Conservation (phyloP, 1,140 invertebrate species). For the Achroia grisella region DNA sequence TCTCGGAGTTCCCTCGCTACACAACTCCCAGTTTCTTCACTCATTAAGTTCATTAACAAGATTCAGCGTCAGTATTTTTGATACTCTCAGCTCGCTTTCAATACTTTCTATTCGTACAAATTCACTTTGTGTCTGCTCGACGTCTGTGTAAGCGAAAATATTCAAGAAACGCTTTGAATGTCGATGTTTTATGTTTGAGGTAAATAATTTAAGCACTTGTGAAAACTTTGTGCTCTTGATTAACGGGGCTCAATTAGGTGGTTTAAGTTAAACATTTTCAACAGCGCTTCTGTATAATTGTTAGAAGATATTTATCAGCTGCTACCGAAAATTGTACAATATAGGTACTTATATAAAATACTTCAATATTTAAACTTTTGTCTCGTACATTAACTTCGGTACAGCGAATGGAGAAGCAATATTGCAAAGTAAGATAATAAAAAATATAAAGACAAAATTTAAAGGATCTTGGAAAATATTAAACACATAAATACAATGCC, state of each 20-base stretch:
- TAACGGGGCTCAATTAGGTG: constrained; percentile 64
- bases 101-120: constrained; percentile 59
- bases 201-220: constrained; percentile 68
- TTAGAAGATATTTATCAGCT: constrained; percentile 23
- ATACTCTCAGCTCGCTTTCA: constrained; percentile 54
- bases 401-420: constrained; percentile 15
- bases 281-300: constrained; percentile 50
- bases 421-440: constrained; percentile 37
- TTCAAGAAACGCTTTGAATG: constrained; percentile 62
- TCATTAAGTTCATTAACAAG: constrained; percentile 68
- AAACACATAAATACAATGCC: constrained; percentile 50
- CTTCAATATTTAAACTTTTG: too few relatives aligned
- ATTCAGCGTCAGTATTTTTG: constrained; percentile 64
- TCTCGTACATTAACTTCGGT: background rate
- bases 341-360: constrained; percentile 3
- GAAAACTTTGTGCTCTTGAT: constrained; percentile 66
- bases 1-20: constrained; percentile 39
- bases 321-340: constrained; percentile 6
- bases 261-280: constrained; percentile 60
- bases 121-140: constrained; percentile 48
- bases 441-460: constrained; percentile 14
- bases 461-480: constrained; percentile 40
- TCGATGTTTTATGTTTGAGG: constrained; percentile 65
- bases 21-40: constrained; percentile 50
- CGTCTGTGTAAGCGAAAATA: constrained; percentile 53